Evolutionary conservation across 1,140 invertebrate species (phyloP), one percentile per base, ranked within the genome.

Genomic region (Caligus rogercresseyi): DNA sequence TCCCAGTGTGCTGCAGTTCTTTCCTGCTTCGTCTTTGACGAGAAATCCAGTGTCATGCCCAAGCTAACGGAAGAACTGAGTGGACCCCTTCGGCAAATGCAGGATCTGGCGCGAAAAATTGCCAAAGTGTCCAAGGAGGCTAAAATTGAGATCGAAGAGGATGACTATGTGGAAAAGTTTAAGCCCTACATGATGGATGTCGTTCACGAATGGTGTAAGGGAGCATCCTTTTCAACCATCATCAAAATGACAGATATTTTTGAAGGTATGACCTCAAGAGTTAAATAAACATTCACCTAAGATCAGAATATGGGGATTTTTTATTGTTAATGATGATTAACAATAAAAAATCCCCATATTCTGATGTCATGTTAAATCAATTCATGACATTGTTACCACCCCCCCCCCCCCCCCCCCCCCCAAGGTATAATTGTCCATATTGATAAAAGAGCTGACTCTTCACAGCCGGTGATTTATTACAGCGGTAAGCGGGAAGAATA

Each of bases 181-280:
- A 90, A 88, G 70, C 90, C 91, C 18, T 89, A 81, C 68, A 78
- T 99, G 25, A 98, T 98, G 92, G 93, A 98, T 72, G 85, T 98
- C n/a, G 89, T 98, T 18, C 82, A 87, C 71, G 81, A 87, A 0
- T 99, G 95, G 96, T 88, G 89, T 69, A 91, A 91, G 69, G 94
- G 94, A 19, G 81, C 86, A 16, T 79, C 80, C n/a, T 99, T 99
- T 74, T 75, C 84, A 64, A 80, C 92, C 70, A 82, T 99, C 65
- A 95, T 90, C 75, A 87, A 89, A 76, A 95, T 95, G 85, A 97
- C 93, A 0, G 90, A 97, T 69, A 89, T 97, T 61, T 98, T 96
- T 78, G 95, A 99, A 84, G 95, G 87, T 85, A n/a, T n/a, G n/a
- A n/a, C n/a, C n/a, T n/a, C n/a, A n/a, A n/a, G n/a, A n/a, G n/a